Percentiles rank a stretch among this genome's conserved stretches.
Conservation (phyloP, 2,888 invertebrate species). For the Nomada fabriciana region DNA sequence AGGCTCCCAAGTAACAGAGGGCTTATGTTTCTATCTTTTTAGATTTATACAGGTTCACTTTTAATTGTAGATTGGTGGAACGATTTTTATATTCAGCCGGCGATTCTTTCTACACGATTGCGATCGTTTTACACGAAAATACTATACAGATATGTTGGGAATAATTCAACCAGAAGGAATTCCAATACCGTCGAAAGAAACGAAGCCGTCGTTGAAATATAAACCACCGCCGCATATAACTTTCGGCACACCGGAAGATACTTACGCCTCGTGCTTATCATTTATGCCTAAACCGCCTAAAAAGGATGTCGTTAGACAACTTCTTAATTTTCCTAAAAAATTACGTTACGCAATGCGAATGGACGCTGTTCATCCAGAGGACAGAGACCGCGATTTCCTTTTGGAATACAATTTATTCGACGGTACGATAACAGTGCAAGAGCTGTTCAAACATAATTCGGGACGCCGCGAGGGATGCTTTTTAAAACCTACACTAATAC, state of each 20-base stretch:
- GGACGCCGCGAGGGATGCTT: slow-evolving; percentile 91
- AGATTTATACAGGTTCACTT: background rate
- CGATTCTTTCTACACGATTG: slow-evolving; percentile 92
- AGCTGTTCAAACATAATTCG: slow-evolving; percentile 90
- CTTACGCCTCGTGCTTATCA: slow-evolving; percentile 89
- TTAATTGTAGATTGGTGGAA: slow-evolving; percentile 87
- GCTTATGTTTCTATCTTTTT: too few relatives aligned
- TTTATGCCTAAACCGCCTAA: slow-evolving; percentile 90
- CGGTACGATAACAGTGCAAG: slow-evolving; percentile 90
- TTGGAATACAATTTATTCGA: slow-evolving; percentile 91
- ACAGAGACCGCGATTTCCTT: slow-evolving; percentile 90
- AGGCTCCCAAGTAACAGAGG: background rate
- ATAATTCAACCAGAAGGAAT: slow-evolving; percentile 84
- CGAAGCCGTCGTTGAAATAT: slow-evolving; percentile 23
- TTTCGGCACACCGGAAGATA: slow-evolving; percentile 92
- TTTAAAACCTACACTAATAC: slow-evolving; percentile 88
- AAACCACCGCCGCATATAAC: slow-evolving; percentile 89
- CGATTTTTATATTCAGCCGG: slow-evolving; percentile 89
- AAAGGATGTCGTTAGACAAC: slow-evolving; percentile 90
- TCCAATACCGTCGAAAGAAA: slow-evolving; percentile 54
- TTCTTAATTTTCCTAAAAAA: slow-evolving; percentile 87
- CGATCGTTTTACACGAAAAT: slow-evolving; percentile 92
- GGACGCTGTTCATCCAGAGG: slow-evolving; percentile 92
- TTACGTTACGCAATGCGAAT: slow-evolving; percentile 91
- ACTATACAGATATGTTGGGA: slow-evolving; percentile 87